Evolutionary conservation across 2,888 invertebrate species (phyloP), one percentile per base, ranked within the genome.

Genomic region (Microctonus hyperodae): DNA sequence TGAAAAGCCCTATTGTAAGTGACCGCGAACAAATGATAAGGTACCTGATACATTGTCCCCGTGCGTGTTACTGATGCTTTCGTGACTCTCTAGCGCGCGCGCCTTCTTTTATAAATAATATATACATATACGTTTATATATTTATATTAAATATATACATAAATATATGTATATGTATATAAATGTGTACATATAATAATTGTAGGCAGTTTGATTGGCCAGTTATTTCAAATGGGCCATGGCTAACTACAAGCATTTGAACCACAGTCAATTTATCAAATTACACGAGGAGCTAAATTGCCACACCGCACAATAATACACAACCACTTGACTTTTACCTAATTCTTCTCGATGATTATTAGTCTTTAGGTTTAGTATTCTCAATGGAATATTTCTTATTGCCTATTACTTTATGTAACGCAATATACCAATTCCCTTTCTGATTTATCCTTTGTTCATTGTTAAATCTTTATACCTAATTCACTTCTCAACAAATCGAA

Each of bases 21-120:
- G 55, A 31, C n/a, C n/a, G 57, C 37, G 56, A 31, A 48, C 37
- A 25, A 50, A 33, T 48, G 65, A 61, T 66, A 66, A 66, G 61
- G 31, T 44, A 33, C 33, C 53, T 55, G 53, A 57, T 58, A 64
- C 51, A 51, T 55, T 44, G 65, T 44, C 55, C 33, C 31, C 44
- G 61, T 61, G 61, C 65, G 65, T 66, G 65, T 61, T 61, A 56
- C 55, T 22, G 28, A 55, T 40, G 61, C 56, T 66, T 66, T 66
- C 65, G 60, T 66, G 65, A 66, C 63, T 56, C 35, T n/a, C 50
- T 16, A 35, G 9, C 44, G 25, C 31, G 28, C 28, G 31, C 55
- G 31, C 25, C 31, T 10, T 31, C n/a, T 31, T 16, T 55, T 55
- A 55, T 55, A 55, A 31, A 55, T 55, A 25, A 55, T 55, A 20